Percentiles rank a stretch among this genome's conserved stretches.
Conservation (phyloP, 2,113 vertebrate species). For the Elephas maximus region DNA sequence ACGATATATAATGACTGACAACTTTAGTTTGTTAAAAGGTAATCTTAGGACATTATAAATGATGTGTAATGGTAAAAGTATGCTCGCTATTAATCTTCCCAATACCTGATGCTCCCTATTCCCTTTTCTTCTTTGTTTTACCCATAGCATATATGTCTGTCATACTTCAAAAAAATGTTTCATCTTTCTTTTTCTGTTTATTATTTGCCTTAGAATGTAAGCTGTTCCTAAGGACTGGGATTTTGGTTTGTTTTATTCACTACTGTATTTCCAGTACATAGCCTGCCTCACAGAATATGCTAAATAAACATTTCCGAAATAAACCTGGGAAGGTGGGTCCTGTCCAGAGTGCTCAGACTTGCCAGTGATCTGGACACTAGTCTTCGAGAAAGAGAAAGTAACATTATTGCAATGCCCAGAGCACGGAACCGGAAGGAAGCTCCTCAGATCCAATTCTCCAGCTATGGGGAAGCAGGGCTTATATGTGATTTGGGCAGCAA, state of each 20-base stretch:
- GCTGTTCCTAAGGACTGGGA: neutral
- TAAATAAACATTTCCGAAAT: neutral
- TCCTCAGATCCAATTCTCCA: too few relatives aligned
- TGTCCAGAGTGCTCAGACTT: too few relatives aligned
- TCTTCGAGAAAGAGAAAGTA: too few relatives aligned
- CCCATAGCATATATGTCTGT: neutral
- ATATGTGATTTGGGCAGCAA: too few relatives aligned
- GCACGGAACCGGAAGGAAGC: too few relatives aligned
- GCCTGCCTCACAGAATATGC: neutral
- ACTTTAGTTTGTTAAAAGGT: conserved; percentile 3
- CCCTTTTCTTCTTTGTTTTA: neutral
- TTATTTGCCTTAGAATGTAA: neutral
- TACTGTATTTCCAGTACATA: neutral
- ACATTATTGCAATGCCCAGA: too few relatives aligned
- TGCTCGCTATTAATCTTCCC: neutral
- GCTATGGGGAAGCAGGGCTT: too few relatives aligned
- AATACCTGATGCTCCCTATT: neutral
- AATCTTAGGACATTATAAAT: neutral
- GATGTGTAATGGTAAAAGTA: neutral
- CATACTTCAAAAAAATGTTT: neutral
- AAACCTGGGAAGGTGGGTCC: too few relatives aligned
- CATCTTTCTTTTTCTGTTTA: neutral
- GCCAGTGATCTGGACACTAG: too few relatives aligned
- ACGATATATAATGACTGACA: neutral
- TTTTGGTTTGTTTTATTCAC: neutral